Evolutionary conservation across 2,113 vertebrate genomes (phyloP).

Genomic region (Mastomys natalensis): DNA sequence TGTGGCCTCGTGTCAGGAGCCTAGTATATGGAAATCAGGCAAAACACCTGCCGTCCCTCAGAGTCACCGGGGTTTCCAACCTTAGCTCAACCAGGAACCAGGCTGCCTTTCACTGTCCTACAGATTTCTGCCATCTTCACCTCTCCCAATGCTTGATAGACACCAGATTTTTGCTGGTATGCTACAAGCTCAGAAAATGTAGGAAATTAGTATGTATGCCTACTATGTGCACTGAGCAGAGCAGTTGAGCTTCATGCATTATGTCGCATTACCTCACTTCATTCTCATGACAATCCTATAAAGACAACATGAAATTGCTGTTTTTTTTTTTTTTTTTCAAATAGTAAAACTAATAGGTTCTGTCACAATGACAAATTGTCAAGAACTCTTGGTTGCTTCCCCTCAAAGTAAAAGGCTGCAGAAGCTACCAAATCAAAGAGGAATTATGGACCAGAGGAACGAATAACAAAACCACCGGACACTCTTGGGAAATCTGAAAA

Average conservation of each 20-base stretch:
- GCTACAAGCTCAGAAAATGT: background rate
- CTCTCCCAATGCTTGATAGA: accelerated
- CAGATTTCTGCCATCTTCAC: background rate
- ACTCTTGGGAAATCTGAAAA: background rate
- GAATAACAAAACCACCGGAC: background rate
- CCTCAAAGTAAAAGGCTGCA: background rate
- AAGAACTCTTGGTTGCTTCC: slow-evolving; percentile 13
- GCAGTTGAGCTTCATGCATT: background rate
- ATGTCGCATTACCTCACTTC: background rate
- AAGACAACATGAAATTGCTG: slow-evolving; percentile 13
- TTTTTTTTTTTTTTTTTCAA: slow-evolving; percentile 68
- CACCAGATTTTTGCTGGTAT: accelerated
- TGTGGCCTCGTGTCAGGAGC: no score
- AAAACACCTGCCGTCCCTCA: no score
- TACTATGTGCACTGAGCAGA: background rate
- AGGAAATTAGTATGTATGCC: background rate
- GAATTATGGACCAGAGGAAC: background rate
- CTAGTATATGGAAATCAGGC: no score
- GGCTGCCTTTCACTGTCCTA: no score
- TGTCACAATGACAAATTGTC: slow-evolving; percentile 47
- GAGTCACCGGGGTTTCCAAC: no score
- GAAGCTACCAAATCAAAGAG: background rate
- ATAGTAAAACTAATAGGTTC: slow-evolving; percentile 25
- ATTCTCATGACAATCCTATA: slow-evolving; percentile 12
- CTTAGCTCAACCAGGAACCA: no score